phyloP scores from a whole-genome alignment of 2,888 invertebrate genomes.

The Thereva unica region DNA sequence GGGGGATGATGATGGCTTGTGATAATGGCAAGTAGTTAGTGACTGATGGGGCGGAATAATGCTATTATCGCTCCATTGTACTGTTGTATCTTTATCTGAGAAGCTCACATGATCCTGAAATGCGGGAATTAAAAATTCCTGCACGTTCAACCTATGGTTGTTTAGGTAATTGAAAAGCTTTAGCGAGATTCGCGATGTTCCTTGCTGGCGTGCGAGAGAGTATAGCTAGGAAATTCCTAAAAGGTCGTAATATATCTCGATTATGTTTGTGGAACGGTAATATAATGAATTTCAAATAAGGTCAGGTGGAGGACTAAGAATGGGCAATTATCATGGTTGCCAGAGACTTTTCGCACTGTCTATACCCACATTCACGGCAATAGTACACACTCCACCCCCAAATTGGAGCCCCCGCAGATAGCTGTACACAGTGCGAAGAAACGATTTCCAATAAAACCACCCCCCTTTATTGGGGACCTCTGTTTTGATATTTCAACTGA shows the following conservation, averaged over 20 bases:
- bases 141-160: slow-evolving; percentile 27
- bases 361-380: background rate
- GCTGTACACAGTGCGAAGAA: background rate
- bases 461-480: background rate
- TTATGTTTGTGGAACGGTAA: no score
- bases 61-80: slow-evolving; percentile 41
- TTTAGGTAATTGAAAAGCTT: slow-evolving; percentile 22
- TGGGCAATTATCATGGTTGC: no score
- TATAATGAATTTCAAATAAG: no score
- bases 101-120: background rate
- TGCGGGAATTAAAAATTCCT: slow-evolving; percentile 21
- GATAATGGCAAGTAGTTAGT: slow-evolving; percentile 43
- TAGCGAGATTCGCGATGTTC: no score
- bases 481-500: background rate
- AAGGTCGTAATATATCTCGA: no score
- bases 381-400: background rate
- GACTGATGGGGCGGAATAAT: slow-evolving; percentile 46
- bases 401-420: background rate
- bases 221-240: no score
- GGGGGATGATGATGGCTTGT: slow-evolving; percentile 13
- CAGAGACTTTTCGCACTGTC: no score
- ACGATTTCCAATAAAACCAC: background rate
- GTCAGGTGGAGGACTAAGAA: no score
- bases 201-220: no score
- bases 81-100: background rate